phyloP scores from a whole-genome alignment of 92 coral and sea anemone species.

The Epizoanthus ramosus region DNA sequence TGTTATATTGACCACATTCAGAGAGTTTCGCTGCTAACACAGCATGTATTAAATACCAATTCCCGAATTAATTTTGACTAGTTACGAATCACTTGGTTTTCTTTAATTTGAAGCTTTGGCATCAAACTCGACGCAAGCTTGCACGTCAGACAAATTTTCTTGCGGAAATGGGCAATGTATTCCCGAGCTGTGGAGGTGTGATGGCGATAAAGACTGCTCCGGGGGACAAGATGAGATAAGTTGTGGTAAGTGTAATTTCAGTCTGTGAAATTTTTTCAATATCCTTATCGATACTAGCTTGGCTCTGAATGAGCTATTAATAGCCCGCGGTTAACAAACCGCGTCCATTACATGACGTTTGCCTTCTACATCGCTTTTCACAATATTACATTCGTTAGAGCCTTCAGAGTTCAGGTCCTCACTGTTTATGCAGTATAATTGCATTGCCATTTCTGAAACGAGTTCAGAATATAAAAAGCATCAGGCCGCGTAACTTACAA shows the following conservation, averaged over 20 bases:
- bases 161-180: slow-evolving; percentile 45
- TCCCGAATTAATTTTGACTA: background rate
- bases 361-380: background rate
- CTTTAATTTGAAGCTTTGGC: slow-evolving; percentile 4
- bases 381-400: background rate
- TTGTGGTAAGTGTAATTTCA: slow-evolving; percentile 31
- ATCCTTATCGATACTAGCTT: background rate
- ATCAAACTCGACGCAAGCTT: slow-evolving; percentile 3
- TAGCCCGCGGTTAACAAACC: background rate
- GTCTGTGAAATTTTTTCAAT: background rate
- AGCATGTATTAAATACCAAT: background rate
- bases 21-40: background rate
- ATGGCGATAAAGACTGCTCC: slow-evolving; percentile 37
- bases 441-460: background rate
- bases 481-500: no score
- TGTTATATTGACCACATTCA: no score
- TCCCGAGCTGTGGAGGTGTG: slow-evolving; percentile 34
- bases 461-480: no score
- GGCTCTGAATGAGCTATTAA: background rate
- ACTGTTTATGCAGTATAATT: background rate
- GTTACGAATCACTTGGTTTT: background rate
- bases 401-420: background rate
- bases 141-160: slow-evolving; percentile 18
- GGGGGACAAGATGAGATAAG: slow-evolving; percentile 28
- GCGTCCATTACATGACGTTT: background rate